A percentile compares a stretch with the other conserved stretches of the same genome.
Conservation (phyloP, 2,888 invertebrate species). For the Acrocera orbiculus region DNA sequence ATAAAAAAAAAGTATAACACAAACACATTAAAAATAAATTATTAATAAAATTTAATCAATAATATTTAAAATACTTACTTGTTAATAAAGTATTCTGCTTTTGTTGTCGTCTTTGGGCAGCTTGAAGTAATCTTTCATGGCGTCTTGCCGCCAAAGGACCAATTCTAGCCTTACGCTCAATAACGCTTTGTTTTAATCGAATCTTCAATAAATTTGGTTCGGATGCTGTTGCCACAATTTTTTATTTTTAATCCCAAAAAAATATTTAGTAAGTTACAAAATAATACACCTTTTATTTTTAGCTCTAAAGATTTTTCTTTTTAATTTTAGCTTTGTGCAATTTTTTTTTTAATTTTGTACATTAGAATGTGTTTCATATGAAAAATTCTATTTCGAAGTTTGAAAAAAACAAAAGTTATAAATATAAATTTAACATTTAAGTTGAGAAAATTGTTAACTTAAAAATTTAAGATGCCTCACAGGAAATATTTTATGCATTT, state of each 20-base stretch:
- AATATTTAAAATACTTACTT: constrained; percentile 34
- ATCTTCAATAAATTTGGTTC: constrained; percentile 93
- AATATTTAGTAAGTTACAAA: no score
- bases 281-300: constrained; percentile 2
- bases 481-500: no score
- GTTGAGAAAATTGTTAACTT: no score
- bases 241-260: no score
- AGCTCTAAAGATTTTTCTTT: constrained; percentile 1
- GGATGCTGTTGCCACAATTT: constrained; percentile 62
- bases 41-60: no score
- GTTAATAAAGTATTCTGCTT: constrained; percentile 29
- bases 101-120: constrained; percentile 34
- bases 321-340: background rate
- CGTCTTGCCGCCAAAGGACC: constrained; percentile 75
- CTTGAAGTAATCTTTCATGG: constrained; percentile 57
- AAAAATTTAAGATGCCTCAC: no score
- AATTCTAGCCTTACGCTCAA: constrained; percentile 65
- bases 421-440: no score
- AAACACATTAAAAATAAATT: no score
- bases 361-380: no score
- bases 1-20: no score
- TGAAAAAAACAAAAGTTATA: no score
- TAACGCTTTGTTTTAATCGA: constrained; percentile 84
- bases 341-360: constrained; percentile 3
- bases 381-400: no score